These are phyloP conservation scores for Cosmia trapezina DNA, from an alignment of 2,888 invertebrate species.

Conservation along the genomic window DNA sequence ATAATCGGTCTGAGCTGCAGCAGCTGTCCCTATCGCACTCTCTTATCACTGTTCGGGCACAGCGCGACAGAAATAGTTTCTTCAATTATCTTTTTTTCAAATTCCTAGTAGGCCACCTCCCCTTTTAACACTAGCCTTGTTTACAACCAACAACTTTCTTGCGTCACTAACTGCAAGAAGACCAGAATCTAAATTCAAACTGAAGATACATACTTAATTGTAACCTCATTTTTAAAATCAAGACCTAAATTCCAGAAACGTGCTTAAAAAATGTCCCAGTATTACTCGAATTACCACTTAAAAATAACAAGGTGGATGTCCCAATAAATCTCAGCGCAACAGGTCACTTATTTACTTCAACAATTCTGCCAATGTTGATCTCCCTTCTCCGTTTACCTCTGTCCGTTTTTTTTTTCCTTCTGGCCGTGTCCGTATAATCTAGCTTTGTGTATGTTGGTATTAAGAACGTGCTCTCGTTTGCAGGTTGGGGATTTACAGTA, in stretches of 20 bases:
- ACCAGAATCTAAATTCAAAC: no score
- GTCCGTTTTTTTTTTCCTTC: constrained; percentile 25
- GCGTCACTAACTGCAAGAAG: no score
- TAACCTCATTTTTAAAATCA: not conserved
- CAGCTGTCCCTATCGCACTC: no score
- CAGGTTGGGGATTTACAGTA: constrained; percentile 44
- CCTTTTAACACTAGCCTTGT: no score
- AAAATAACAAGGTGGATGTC: constrained; percentile 8
- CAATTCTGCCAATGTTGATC: constrained; percentile 35
- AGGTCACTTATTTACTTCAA: constrained; percentile 46
- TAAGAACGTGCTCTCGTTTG: constrained; percentile 41
- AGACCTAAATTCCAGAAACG: not conserved
- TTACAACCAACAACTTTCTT: no score
- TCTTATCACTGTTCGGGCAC: no score
- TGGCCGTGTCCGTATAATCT: constrained; percentile 36
- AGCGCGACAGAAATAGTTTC: no score
- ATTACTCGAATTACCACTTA: not conserved
- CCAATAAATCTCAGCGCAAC: constrained; percentile 31
- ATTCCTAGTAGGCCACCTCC: no score
- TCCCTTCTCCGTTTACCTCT: constrained; percentile 6
- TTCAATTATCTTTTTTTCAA: no score
- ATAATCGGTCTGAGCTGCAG: no score
- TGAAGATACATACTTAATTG: no score
- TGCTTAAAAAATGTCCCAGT: not conserved
- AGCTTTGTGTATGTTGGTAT: constrained; percentile 36